These are phyloP conservation scores for Atta cephalotes DNA, from an alignment of 1,140 invertebrate genomes.

Conservation along the genomic window DNA sequence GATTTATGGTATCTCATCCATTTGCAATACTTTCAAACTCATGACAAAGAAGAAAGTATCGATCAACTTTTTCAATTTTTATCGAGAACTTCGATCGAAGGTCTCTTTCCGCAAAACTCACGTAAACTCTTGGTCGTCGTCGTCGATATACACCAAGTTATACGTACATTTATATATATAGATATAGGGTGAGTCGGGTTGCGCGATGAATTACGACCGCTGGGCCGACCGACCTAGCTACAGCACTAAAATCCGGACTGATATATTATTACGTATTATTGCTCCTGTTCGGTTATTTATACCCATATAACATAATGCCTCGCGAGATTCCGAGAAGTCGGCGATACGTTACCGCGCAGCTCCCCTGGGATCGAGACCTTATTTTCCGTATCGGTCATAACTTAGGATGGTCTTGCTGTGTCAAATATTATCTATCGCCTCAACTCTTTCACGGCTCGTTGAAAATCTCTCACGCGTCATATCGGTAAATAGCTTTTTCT, in stretches of 20 bases:
- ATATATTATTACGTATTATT: constrained; percentile 88
- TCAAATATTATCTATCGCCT: constrained; percentile 64
- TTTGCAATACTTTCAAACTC: neutral
- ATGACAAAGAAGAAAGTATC: neutral
- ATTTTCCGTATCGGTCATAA: constrained; percentile 86
- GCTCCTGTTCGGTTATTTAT: constrained; percentile 87
- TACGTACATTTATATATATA: constrained; percentile 57
- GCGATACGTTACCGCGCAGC: constrained; percentile 77
- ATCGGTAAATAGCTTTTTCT: neutral
- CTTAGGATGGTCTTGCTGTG: constrained; percentile 74
- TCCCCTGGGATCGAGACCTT: constrained; percentile 83
- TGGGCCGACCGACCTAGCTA: constrained; percentile 83
- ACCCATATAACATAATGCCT: constrained; percentile 86
- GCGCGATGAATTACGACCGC: constrained; percentile 86
- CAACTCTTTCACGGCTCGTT: constrained; percentile 49
- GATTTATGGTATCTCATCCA: neutral
- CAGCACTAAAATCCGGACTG: constrained; percentile 86
- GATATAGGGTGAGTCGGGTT: constrained; percentile 77
- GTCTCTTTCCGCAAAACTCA: constrained; percentile 49
- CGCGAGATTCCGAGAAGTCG: constrained; percentile 83
- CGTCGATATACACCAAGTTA: constrained; percentile 53
- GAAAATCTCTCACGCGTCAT: constrained; percentile 19
- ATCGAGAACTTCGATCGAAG: constrained; percentile 38
- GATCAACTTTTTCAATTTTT: constrained; percentile 46
- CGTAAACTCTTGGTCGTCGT: constrained; percentile 47